phyloP scores from a whole-genome alignment of 2,797 vertebrate species.

The Phaenicophaeus curvirostris region DNA sequence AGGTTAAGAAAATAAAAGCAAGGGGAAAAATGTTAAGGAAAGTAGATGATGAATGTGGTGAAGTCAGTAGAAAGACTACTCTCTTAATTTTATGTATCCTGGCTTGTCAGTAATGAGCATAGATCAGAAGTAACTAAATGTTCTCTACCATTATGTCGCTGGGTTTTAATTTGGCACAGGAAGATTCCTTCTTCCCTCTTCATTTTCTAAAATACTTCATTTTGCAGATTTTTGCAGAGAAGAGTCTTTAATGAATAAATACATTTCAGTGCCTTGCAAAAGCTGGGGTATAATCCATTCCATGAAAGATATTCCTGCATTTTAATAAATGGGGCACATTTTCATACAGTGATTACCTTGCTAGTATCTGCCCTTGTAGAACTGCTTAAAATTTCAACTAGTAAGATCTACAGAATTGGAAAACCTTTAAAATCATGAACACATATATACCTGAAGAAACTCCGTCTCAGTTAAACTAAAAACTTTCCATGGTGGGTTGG shows the following conservation, averaged over 20 bases:
- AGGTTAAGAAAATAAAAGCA: background rate
- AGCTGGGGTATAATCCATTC: background rate
- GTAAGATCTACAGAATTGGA: background rate
- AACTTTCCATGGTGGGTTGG: background rate
- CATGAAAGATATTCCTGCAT: background rate
- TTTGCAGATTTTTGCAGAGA: conserved; percentile 11
- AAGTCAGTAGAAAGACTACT: background rate
- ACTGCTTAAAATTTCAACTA: background rate
- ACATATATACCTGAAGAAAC: background rate
- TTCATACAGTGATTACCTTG: background rate
- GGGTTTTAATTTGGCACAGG: conserved; percentile 12
- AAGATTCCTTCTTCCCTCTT: background rate
- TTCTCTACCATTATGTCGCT: conserved; percentile 23
- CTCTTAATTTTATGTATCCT: background rate
- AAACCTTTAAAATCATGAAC: background rate
- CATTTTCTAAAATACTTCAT: conserved; percentile 1
- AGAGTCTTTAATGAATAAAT: background rate
- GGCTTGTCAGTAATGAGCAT: background rate
- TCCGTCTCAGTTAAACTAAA: background rate
- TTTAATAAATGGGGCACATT: background rate
- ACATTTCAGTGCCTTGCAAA: background rate
- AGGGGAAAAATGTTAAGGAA: background rate
- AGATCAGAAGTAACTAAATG: conserved; percentile 35
- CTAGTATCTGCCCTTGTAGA: background rate
- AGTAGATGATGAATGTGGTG: background rate